These are phyloP conservation scores for Netelia fuscicornis DNA, from an alignment of 2,888 invertebrate genomes.

Conservation along the genomic window DNA sequence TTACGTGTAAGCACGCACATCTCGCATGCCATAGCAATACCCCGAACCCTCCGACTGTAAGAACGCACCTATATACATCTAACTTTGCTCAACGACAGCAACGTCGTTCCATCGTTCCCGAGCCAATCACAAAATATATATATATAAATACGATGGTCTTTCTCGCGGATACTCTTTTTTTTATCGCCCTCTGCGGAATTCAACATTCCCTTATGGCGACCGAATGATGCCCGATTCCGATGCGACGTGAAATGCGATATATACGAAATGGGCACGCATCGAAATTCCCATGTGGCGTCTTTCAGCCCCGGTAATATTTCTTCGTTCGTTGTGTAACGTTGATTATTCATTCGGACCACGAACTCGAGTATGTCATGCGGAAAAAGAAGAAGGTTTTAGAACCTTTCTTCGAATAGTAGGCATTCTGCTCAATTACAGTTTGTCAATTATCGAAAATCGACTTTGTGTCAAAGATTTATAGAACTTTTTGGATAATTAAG, in stretches of 20 bases:
- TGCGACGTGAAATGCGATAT: neutral
- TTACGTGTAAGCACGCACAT: constrained; percentile 60
- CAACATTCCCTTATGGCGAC: neutral
- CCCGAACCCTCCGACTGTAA: neutral
- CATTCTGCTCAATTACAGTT: neutral
- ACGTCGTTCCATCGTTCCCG: neutral
- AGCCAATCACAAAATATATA: constrained; percentile 22
- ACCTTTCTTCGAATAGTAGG: no score
- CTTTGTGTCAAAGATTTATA: neutral
- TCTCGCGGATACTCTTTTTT: neutral
- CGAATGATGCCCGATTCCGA: neutral
- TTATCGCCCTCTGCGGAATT: neutral
- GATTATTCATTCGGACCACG: constrained; percentile 1
- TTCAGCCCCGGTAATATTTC: neutral
- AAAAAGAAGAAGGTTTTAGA: neutral
- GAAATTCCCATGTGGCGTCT: neutral
- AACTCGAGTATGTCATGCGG: neutral
- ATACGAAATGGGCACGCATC: neutral
- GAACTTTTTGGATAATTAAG: neutral
- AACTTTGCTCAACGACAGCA: constrained; percentile 27
- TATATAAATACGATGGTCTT: neutral
- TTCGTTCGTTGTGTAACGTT: neutral
- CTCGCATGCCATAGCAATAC: constrained; percentile 48
- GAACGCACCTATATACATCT: constrained; percentile 1
- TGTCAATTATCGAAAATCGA: neutral